These are phyloP conservation scores for Ondatra zibethicus DNA, from an alignment of 2,113 vertebrate genomes.

Conservation along the genomic window DNA sequence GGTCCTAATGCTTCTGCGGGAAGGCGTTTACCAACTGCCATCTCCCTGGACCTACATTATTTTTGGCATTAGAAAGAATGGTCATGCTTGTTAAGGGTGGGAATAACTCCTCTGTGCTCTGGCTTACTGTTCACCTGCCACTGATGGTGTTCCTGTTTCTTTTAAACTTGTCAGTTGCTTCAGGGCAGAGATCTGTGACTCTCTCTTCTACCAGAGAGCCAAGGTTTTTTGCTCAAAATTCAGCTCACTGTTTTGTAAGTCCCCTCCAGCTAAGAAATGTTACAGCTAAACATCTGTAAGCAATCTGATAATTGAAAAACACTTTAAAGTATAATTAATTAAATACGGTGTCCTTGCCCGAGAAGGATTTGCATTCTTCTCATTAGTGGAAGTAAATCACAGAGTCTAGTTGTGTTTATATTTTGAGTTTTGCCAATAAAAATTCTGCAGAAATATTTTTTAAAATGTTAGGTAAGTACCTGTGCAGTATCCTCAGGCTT, in stretches of 20 bases:
- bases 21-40: neutral
- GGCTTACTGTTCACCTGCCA: neutral
- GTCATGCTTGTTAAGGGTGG: neutral
- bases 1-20: neutral
- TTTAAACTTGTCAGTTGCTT: neutral
- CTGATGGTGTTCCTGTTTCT: neutral
- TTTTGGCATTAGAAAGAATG: constrained; percentile 12
- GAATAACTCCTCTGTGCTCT: neutral
- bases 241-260: neutral
- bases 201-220: neutral
- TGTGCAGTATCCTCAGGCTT: neutral
- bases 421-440: constrained; percentile 59
- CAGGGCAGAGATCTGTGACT: neutral
- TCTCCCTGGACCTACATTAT: neutral
- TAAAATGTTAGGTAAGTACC: constrained; percentile 1
- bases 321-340: constrained; percentile 24
- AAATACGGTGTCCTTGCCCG: neutral
- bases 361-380: constrained; percentile 24
- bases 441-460: constrained; percentile 29
- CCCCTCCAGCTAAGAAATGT: neutral
- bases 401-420: constrained; percentile 16
- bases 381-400: neutral
- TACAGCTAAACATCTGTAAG: neutral
- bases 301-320: neutral
- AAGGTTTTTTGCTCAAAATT: neutral